Base-by-base conservation (phyloP, 2,797 vertebrate genomes). In the Psittacula derbiana region DNA sequence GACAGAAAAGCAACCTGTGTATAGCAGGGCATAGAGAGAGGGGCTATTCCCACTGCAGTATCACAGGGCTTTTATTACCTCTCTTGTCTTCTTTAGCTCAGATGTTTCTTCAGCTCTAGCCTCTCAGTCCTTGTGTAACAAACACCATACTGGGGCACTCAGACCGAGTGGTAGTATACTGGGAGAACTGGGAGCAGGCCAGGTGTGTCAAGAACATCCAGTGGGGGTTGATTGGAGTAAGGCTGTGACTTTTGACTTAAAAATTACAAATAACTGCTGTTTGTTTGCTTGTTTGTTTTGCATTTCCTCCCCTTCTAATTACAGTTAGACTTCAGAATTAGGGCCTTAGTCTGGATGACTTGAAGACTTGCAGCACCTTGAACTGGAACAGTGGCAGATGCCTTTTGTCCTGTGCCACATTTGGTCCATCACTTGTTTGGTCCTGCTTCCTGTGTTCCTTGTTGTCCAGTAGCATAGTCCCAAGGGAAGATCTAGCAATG, bases 71-170 rank as follows among this genome's bases (percentile, higher is more conserved):
- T 93, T 75, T 67, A 21, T 91, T 16, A 30, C 38, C 27, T 74
- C 38, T 10, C 36, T 41, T 41, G 8, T 61, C 41, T 65, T 14
- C 33, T 69, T 50, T 5, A 7, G 5, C 16, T 92, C 60, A 62
- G 30, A 31, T 58, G 24, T 76, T 92, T 61, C 40, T 80, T 33
- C 64, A 70, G 38, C 19, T 87, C 8, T 71, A 81, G 27, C 30
- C 18, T 73, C 49, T 49, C 47, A 31, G 52, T 78, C 38, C n/a
- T 28, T 30, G 40, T 80, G 40, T 58, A 66, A 53, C n/a, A 41
- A 66, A 53, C 33, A 38, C 23, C 1, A 0, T 27, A 15, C 66
- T 65, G 71, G n/a, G 38, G 36, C 14, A 8, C 1, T 2, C 30
- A 10, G 60, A 43, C 10, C 10, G 49, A 15, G 25, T 53, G 53